phyloP scores from a whole-genome alignment of 2,113 vertebrate species.

The Nanorana parkeri region DNA sequence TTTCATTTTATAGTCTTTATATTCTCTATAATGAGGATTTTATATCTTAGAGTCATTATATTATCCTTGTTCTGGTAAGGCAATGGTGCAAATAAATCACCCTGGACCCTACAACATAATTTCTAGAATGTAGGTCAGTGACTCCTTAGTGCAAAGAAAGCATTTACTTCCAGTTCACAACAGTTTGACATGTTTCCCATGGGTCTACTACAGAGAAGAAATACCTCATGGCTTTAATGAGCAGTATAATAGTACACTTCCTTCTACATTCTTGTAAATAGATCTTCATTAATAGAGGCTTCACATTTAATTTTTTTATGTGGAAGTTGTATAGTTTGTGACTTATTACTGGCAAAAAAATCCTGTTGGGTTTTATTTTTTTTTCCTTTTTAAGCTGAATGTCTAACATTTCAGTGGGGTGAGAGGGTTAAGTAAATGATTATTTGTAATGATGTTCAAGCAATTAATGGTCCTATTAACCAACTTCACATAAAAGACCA shows the following conservation, averaged over 20 bases:
- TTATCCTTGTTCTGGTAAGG: slow-evolving; percentile 8
- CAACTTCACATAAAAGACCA: slow-evolving; percentile 35
- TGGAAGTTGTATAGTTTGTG: slow-evolving; percentile 55
- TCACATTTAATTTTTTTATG: slow-evolving; percentile 58
- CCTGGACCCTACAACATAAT: slow-evolving; percentile 56
- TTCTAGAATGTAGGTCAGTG: slow-evolving; percentile 58
- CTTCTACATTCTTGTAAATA: slow-evolving; percentile 66
- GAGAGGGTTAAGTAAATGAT: slow-evolving; percentile 66
- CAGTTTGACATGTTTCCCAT: slow-evolving; percentile 70
- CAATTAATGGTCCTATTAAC: slow-evolving; percentile 63
- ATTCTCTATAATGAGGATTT: not conserved
- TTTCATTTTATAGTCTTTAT: too few relatives aligned
- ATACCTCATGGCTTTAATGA: slow-evolving; percentile 66
- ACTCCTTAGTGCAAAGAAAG: slow-evolving; percentile 70
- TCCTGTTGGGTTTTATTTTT: slow-evolving; percentile 58
- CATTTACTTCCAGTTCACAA: slow-evolving; percentile 63
- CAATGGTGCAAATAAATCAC: slow-evolving; percentile 48
- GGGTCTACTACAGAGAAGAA: slow-evolving; percentile 66
- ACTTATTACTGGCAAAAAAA: slow-evolving; percentile 51
- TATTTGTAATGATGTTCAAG: slow-evolving; percentile 63
- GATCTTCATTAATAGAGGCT: slow-evolving; percentile 70
- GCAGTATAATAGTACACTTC: slow-evolving; percentile 64
- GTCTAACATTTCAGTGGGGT: slow-evolving; percentile 59
- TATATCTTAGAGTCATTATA: slow-evolving; percentile 30
- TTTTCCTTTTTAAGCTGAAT: slow-evolving; percentile 63